Conservation (phyloP, 2,113 vertebrate species). For the Lucifuga dentata region DNA sequence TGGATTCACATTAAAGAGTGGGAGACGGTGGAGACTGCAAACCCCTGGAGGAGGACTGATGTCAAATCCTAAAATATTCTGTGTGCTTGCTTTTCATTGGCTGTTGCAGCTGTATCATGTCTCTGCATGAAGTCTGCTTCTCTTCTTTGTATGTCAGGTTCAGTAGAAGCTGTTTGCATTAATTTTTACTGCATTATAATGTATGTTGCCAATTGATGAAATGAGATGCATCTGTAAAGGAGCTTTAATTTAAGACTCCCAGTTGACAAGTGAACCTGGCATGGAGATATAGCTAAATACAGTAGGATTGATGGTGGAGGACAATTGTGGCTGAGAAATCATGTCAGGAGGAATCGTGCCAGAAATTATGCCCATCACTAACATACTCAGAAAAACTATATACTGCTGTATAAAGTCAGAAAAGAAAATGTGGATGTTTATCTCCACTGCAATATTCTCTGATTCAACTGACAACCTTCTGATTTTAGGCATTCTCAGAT, state of each 20-base stretch:
- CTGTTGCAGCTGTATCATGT: constrained; percentile 3
- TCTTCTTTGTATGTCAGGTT: background rate
- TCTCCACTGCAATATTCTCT: background rate
- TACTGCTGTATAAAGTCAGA: background rate
- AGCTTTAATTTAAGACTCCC: constrained; percentile 14
- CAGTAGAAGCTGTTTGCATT: background rate
- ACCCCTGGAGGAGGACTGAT: constrained; percentile 26
- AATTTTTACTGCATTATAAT: background rate
- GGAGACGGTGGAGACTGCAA: constrained; percentile 25
- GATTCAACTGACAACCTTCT: background rate
- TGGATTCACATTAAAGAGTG: constrained; percentile 28
- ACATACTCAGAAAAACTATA: background rate
- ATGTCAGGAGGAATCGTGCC: constrained; percentile 30
- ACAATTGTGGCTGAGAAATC: constrained; percentile 8
- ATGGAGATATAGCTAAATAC: constrained; percentile 17
- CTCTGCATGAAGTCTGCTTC: background rate
- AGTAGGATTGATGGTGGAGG: background rate
- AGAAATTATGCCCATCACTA: constrained; percentile 3
- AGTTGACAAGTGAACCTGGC: background rate
- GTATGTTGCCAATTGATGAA: constrained; percentile 11
- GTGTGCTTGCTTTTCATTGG: constrained; percentile 19
- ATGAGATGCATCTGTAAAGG: constrained; percentile 5
- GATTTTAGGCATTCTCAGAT: background rate
- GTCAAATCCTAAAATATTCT: constrained; percentile 22
- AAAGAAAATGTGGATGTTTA: constrained; percentile 8